Evolutionary conservation across 2,797 vertebrate genomes (phyloP).

Genomic region (Lacerta viridis): DNA sequence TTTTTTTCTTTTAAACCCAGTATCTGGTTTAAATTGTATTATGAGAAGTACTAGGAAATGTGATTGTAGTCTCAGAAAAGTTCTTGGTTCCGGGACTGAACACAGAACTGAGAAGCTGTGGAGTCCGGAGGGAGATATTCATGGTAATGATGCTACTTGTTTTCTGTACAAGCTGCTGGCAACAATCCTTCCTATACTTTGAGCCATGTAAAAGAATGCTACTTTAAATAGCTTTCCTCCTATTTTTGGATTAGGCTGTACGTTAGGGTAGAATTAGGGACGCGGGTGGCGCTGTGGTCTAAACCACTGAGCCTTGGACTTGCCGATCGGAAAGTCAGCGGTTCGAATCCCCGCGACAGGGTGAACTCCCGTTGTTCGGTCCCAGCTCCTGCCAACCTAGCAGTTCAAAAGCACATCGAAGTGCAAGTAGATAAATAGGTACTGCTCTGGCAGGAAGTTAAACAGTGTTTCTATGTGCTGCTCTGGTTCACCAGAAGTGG

Average conservation of each 20-base stretch:
- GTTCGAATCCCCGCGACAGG: too few relatives aligned
- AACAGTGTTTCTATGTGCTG: too few relatives aligned
- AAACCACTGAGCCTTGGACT: too few relatives aligned
- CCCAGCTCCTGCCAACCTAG: too few relatives aligned
- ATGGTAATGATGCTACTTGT: background rate
- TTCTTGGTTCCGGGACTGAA: slow-evolving; percentile 30
- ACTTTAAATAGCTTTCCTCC: background rate
- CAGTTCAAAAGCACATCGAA: too few relatives aligned
- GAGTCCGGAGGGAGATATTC: background rate
- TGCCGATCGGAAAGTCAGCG: too few relatives aligned
- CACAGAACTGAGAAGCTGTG: background rate
- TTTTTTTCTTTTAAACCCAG: too few relatives aligned
- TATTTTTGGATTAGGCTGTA: background rate
- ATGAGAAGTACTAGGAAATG: slow-evolving; percentile 33
- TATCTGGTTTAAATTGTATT: slow-evolving; percentile 54
- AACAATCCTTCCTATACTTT: background rate
- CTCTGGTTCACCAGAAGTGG: too few relatives aligned
- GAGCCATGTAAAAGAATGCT: background rate
- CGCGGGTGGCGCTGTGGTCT: too few relatives aligned
- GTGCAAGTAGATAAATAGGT: too few relatives aligned
- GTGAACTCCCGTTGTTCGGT: too few relatives aligned
- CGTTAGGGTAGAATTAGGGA: background rate
- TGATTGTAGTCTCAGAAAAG: slow-evolving; percentile 31
- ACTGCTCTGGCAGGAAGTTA: too few relatives aligned
- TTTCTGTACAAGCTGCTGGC: background rate